Base-by-base conservation (phyloP, 53 echinoderm and acorn worm species). In the Apostichopus leukothele region DNA sequence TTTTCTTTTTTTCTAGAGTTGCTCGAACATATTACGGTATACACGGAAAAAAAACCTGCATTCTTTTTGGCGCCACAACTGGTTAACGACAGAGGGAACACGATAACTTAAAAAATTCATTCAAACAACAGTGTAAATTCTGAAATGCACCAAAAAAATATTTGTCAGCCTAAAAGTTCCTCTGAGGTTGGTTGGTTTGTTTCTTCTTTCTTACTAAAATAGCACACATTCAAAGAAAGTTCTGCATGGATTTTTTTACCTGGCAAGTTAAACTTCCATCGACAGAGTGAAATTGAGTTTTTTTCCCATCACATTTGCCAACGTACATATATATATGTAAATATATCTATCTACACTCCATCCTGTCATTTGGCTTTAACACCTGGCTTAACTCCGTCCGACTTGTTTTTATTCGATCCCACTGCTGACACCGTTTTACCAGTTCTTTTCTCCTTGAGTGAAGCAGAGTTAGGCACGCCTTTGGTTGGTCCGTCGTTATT, bases 331-430 rank as follows among this genome's bases (percentile, higher is more conserved):
- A 39, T 39, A 39, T 1, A 39, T 39, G 5, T 18, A 39, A 3
- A 39, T 39, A 39, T 1, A 39, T 39, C 2, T 39, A 39, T 39
- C 39, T 39, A n/a, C 20, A 18, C 71, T 16, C 20, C 20, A n/a
- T 6, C 71, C 71, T 71, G 89, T 89, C 89, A 89, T 89, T 89
- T 89, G 7, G 89, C 89, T 16, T 89, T 89, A 18, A 89, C 81
- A 21, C 85, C 81, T 22, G 19, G 89, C n/a, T 89, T 89, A 9
- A 74, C 80, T 51, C 67, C 52, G 52, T 89, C 79, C 16, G 61
- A n/a, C 67, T 73, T 79, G 20, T 63, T 68, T 53, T 68, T 81
- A 53, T 50, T 89, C 6, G 71, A 52, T 57, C 22, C 77, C 51
- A 59, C 60, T 23, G 77, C 20, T 52, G 77, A 14, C 27, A 55